These are phyloP conservation scores for Muricea muricata DNA, from an alignment of 92 coral and sea anemone genomes.

Conservation along the genomic window DNA sequence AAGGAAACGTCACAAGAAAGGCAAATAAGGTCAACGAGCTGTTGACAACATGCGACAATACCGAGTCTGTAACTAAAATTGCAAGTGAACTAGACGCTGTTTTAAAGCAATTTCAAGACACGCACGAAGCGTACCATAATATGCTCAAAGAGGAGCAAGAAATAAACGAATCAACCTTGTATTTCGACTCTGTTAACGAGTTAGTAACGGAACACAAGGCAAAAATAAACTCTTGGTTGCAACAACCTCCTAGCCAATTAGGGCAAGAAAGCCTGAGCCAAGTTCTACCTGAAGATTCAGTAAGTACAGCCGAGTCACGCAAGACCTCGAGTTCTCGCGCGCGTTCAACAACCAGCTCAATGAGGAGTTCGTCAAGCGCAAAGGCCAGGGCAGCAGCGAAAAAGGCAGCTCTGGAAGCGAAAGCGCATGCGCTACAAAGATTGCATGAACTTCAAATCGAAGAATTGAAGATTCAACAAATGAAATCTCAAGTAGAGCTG, in stretches of 20 bases:
- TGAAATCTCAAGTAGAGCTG: conserved; percentile 46
- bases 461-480: conserved; percentile 51
- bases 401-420: conserved; percentile 49
- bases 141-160: conserved; percentile 30
- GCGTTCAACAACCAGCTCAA: conserved; percentile 29
- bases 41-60: too few species aligned
- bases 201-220: conserved; percentile 51
- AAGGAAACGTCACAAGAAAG: conserved; percentile 17
- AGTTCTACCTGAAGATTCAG: conserved; percentile 33
- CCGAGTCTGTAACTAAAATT: conserved; percentile 6
- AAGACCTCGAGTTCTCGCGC: conserved; percentile 23
- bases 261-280: background rate
- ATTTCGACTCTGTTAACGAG: conserved; percentile 24
- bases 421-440: conserved; percentile 30
- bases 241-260: background rate
- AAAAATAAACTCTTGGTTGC: too few species aligned
- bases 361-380: conserved; percentile 41
- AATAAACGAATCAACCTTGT: conserved; percentile 12
- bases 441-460: conserved; percentile 54
- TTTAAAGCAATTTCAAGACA: conserved; percentile 18
- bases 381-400: conserved; percentile 34
- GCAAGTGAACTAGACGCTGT: conserved; percentile 22
- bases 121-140: conserved; percentile 45
- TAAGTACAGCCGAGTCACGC: too few species aligned
- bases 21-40: conserved; percentile 21